phyloP scores from a whole-genome alignment of 2,113 vertebrate genomes.

The Bucco capensis region DNA sequence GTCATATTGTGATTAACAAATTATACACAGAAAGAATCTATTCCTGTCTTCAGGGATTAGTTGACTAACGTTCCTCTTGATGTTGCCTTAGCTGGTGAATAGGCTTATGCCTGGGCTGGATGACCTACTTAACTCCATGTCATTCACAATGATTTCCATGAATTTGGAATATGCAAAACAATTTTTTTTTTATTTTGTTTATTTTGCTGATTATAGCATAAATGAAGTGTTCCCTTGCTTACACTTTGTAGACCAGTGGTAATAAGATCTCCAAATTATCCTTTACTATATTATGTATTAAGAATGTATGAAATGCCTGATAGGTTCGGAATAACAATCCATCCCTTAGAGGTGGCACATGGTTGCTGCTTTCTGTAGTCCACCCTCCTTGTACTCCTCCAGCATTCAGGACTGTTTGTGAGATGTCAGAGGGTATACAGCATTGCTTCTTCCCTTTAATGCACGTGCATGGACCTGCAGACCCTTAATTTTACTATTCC shows the following conservation, averaged over 20 bases:
- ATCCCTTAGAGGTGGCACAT: neutral
- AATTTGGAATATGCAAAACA: neutral
- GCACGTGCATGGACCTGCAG: neutral
- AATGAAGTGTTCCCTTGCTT: neutral
- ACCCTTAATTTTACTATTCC: neutral
- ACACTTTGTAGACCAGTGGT: neutral
- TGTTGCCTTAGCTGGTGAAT: neutral
- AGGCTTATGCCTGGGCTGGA: neutral
- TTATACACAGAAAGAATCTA: neutral
- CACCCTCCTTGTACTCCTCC: rapidly evolving
- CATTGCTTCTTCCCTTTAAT: neutral
- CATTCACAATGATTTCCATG: neutral
- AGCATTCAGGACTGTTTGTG: neutral
- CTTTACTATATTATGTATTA: neutral
- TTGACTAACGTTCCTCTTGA: neutral
- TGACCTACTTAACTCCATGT: neutral
- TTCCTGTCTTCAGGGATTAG: neutral
- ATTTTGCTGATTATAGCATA: neutral
- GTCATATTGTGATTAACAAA: neutral
- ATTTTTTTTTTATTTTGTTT: neutral
- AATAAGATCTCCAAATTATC: neutral
- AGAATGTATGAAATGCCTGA: rapidly evolving
- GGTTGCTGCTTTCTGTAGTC: neutral
- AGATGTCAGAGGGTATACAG: neutral
- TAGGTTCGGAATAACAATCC: neutral